Percentiles rank a stretch among this genome's conserved stretches.
phyloP scores from a whole-genome alignment of 2,797 vertebrate species.

The Chaetodon trifasciatus region DNA sequence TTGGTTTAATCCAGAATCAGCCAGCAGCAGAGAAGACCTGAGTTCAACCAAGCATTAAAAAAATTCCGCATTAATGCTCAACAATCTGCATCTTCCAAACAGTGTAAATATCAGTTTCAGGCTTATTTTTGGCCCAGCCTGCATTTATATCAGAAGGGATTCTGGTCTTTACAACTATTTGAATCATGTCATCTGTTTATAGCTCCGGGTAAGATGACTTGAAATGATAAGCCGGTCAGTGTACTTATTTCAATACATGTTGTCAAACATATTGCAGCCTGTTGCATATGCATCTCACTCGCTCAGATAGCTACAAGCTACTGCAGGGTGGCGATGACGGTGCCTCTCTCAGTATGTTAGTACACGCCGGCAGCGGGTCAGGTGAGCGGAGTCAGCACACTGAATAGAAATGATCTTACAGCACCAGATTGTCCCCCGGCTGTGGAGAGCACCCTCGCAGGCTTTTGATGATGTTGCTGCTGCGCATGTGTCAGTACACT shows the following conservation, averaged over 20 bases:
- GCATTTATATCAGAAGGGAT: neutral
- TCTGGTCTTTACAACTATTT: neutral
- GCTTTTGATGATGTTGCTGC: constrained; percentile 4
- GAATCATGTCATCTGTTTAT: neutral
- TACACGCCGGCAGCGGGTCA: neutral
- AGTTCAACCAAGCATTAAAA: neutral
- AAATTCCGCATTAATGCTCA: too few species aligned
- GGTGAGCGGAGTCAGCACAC: constrained; percentile 23
- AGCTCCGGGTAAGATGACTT: neutral
- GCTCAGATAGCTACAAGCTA: constrained; percentile 12
- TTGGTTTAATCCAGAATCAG: neutral
- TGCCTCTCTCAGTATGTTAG: neutral
- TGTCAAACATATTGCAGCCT: neutral
- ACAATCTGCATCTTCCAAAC: neutral
- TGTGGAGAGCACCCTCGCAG: neutral
- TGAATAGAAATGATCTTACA: constrained; percentile 7
- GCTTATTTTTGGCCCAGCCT: neutral
- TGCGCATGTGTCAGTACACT: neutral
- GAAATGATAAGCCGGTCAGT: constrained; percentile 11
- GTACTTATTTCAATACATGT: neutral
- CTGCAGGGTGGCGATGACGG: constrained; percentile 10
- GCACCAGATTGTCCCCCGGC: neutral
- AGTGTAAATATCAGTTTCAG: constrained; percentile 5
- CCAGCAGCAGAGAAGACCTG: neutral
- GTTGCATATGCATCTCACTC: neutral